phyloP scores from a whole-genome alignment of 2,113 vertebrate species.

The Herpetotheres cachinnans region DNA sequence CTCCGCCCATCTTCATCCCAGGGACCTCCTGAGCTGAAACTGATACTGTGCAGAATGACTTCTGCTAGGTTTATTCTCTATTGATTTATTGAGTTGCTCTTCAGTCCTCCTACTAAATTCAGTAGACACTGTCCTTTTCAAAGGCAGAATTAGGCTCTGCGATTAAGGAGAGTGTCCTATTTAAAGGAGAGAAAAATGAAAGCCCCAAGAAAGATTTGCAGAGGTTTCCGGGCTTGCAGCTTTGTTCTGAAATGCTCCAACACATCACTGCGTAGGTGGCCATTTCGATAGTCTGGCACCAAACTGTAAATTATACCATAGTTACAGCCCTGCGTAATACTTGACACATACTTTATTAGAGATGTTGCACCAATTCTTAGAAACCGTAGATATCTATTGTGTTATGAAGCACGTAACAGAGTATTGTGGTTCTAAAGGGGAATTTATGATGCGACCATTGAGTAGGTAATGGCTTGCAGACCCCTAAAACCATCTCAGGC shows the following conservation, averaged over 20 bases:
- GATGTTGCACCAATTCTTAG: background rate
- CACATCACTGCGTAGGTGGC: background rate
- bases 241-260: background rate
- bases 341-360: background rate
- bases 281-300: background rate
- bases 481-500: background rate
- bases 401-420: background rate
- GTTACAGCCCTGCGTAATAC: background rate
- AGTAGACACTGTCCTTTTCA: background rate
- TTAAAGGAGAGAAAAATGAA: background rate
- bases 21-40: background rate
- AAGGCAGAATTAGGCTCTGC: background rate
- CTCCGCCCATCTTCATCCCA: background rate
- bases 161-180: background rate
- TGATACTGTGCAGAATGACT: background rate
- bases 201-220: background rate
- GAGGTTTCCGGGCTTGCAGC: background rate
- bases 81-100: background rate
- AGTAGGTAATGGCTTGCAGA: background rate
- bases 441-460: background rate
- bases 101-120: background rate
- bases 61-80: background rate
- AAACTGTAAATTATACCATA: background rate
- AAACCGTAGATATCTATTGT: background rate
- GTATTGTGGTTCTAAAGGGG: background rate